Percentiles rank a stretch among this genome's conserved stretches.
Evolutionary conservation across 2,113 vertebrate species (phyloP).

Genomic region (Colius striatus): DNA sequence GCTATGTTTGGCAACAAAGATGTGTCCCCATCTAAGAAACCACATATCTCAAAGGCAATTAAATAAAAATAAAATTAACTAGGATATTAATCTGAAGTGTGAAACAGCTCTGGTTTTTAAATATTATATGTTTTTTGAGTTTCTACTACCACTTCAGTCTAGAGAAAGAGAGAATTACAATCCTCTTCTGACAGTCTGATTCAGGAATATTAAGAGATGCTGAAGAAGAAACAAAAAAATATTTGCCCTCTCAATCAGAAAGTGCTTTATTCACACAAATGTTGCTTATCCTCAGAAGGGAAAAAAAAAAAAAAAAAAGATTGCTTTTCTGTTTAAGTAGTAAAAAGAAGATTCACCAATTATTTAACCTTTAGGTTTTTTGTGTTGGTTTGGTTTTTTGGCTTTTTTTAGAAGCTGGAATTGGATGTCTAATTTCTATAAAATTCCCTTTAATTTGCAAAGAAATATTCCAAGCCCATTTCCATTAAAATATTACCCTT

Average conservation of each 20-base stretch:
- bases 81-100: not conserved
- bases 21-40: not conserved
- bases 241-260: not conserved
- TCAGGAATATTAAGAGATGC: not conserved
- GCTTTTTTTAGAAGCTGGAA: not conserved
- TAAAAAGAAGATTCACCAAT: not conserved
- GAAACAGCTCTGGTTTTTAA: not conserved
- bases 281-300: not conserved
- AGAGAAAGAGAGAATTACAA: not conserved
- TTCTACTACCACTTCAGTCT: not conserved
- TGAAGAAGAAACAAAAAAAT: not conserved
- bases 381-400: too few species aligned
- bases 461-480: not conserved
- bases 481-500: not conserved
- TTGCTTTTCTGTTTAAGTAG: not conserved
- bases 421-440: not conserved
- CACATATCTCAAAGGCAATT: not conserved
- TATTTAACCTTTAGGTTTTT: not conserved
- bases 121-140: not conserved
- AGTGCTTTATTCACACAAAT: not conserved
- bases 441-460: not conserved
- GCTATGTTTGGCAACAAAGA: not conserved
- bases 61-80: not conserved
- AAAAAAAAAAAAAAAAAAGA: not conserved
- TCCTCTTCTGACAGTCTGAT: not conserved